Evolutionary conservation across 1,140 invertebrate species (phyloP).

Genomic region (Oppia nitens): DNA sequence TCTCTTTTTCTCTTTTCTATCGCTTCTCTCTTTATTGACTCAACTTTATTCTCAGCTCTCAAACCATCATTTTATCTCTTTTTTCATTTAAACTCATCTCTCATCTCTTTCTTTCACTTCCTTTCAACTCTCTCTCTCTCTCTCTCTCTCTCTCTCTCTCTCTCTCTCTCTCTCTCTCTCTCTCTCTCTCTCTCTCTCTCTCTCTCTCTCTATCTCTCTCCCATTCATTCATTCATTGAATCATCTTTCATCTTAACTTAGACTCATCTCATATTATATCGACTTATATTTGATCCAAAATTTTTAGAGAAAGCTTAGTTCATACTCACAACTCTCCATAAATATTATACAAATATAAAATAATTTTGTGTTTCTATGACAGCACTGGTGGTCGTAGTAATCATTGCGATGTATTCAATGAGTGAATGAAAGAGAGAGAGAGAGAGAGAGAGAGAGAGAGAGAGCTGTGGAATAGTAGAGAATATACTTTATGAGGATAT

Average conservation of each 20-base stretch:
- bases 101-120: conserved; percentile 10
- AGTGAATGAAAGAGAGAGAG: not conserved
- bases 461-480: not conserved
- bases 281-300: too few relatives aligned
- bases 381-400: not conserved
- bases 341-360: too few relatives aligned
- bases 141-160: conserved; percentile 13
- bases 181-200: not conserved
- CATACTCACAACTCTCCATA: too few relatives aligned
- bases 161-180: not conserved
- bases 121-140: conserved; percentile 14
- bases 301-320: too few relatives aligned
- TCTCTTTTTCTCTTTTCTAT: too few relatives aligned
- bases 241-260: too few relatives aligned
- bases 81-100: conserved; percentile 1
- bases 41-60: not conserved
- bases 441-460: not conserved
- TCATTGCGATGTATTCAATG: not conserved
- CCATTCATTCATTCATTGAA: too few relatives aligned
- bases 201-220: not conserved
- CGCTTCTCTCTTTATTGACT: not conserved
- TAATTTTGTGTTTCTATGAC: not conserved
- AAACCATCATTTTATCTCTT: conserved; percentile 6
- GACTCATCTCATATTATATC: too few relatives aligned
- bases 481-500: not conserved